Evolutionary conservation across 1,140 invertebrate species (phyloP).

Genomic region (Trypoxylus dichotomus): DNA sequence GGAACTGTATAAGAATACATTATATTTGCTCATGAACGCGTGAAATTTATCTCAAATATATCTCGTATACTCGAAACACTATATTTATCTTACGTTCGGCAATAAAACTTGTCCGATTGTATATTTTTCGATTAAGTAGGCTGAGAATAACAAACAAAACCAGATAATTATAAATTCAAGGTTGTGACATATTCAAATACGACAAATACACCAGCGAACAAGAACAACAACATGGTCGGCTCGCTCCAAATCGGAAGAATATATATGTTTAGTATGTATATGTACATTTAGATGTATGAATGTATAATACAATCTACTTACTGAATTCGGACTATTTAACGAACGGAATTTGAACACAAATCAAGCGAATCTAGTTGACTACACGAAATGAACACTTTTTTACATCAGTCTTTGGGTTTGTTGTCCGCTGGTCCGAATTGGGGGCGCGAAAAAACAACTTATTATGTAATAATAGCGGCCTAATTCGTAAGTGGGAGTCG

Average conservation of each 20-base stretch:
- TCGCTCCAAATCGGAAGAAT: not conserved
- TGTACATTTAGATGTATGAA: not conserved
- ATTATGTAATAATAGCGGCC: conserved; percentile 20
- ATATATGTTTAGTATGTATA: not conserved
- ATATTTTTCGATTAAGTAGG: not conserved
- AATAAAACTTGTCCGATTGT: not conserved
- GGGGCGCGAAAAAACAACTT: conserved; percentile 14
- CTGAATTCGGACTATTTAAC: not conserved
- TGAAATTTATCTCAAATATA: not conserved
- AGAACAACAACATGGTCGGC: conserved; percentile 9
- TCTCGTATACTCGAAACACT: too few relatives aligned
- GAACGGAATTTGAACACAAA: conserved; percentile 14
- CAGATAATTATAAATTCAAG: conserved; percentile 21
- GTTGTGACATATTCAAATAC: conserved; percentile 14
- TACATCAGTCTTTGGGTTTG: not conserved
- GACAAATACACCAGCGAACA: not conserved
- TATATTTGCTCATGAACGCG: not conserved
- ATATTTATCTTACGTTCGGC: too few relatives aligned
- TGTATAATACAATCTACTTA: not conserved
- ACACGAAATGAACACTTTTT: conserved; percentile 10
- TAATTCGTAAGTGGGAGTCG: conserved; percentile 5
- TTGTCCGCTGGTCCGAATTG: not conserved
- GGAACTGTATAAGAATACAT: not conserved
- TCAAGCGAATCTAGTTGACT: not conserved
- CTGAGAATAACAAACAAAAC: not conserved